phyloP scores from a whole-genome alignment of 2,888 invertebrate species.

The Microplitis manilae region DNA sequence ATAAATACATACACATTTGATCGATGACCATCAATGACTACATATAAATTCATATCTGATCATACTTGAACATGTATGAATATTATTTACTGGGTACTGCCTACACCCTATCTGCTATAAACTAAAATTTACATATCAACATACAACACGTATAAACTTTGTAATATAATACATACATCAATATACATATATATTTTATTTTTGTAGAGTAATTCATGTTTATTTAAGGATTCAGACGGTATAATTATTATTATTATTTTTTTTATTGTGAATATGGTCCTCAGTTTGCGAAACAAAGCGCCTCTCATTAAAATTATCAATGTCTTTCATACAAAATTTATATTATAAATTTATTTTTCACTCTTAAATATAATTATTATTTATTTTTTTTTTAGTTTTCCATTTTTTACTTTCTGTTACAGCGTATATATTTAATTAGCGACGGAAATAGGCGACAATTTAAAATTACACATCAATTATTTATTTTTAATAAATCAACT shows the following conservation, averaged over 20 bases:
- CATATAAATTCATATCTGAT: too few species aligned
- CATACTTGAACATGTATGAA: too few species aligned
- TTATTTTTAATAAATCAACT: not conserved
- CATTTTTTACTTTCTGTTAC: constrained; percentile 22
- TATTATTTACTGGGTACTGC: not conserved
- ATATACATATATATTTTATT: not conserved
- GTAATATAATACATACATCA: not conserved
- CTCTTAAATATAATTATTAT: constrained; percentile 6
- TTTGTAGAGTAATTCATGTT: not conserved
- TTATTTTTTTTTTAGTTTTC: not conserved
- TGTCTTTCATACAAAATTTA: constrained; percentile 11
- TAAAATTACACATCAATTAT: not conserved
- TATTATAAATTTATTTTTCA: not conserved
- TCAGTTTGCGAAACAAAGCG: not conserved
- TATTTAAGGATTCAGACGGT: not conserved
- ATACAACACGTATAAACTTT: not conserved
- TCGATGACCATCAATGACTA: too few species aligned
- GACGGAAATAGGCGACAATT: constrained; percentile 8
- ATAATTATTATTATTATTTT: not conserved
- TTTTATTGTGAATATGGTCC: constrained; percentile 41
- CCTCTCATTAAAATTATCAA: constrained; percentile 9
- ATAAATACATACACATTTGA: not conserved
- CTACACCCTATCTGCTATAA: not conserved
- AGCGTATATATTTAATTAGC: not conserved
- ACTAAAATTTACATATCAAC: not conserved